Conservation (phyloP, 2,113 vertebrate species). For the Oryzias woworae region DNA sequence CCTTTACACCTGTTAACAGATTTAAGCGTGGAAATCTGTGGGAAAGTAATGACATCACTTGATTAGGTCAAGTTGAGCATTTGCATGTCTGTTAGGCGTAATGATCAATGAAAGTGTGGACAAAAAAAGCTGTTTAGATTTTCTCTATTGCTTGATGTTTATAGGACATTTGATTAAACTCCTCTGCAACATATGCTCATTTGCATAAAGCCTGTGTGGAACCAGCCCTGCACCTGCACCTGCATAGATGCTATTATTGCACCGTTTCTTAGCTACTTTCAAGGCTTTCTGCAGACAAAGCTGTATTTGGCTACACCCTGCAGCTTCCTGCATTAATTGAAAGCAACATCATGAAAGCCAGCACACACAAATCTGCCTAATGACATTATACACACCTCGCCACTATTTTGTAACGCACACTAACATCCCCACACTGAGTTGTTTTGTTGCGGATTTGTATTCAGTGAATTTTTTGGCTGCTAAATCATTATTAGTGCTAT, state of each 20-base stretch:
- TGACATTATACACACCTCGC: slow-evolving; percentile 33
- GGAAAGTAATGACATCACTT: slow-evolving; percentile 48
- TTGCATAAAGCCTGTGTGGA: slow-evolving; percentile 49
- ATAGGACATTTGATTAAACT: slow-evolving; percentile 47
- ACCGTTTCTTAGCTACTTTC: slow-evolving; percentile 46
- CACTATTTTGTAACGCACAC: slow-evolving; percentile 6
- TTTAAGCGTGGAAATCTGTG: slow-evolving; percentile 21
- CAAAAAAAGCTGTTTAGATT: slow-evolving; percentile 16
- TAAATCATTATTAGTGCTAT: slow-evolving; percentile 47
- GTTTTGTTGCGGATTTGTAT: slow-evolving; percentile 23
- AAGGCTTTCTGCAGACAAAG: slow-evolving; percentile 62
- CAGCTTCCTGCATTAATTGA: slow-evolving; percentile 45
- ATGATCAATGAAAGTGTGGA: slow-evolving; percentile 25
- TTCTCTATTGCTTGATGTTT: slow-evolving; percentile 18
- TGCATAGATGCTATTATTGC: slow-evolving; percentile 32
- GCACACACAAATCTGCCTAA: slow-evolving; percentile 50
- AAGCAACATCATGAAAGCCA: slow-evolving; percentile 37
- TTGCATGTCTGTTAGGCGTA: not conserved
- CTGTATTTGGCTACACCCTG: slow-evolving; percentile 43
- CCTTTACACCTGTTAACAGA: slow-evolving; percentile 49
- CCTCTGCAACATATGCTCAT: slow-evolving; percentile 66
- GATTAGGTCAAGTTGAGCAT: slow-evolving; percentile 49
- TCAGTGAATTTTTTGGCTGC: slow-evolving; percentile 26
- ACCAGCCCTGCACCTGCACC: slow-evolving; percentile 55
- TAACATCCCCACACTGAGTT: slow-evolving; percentile 3